phyloP scores from a whole-genome alignment of 1,140 invertebrate genomes.

The Hesperophylax magnus region DNA sequence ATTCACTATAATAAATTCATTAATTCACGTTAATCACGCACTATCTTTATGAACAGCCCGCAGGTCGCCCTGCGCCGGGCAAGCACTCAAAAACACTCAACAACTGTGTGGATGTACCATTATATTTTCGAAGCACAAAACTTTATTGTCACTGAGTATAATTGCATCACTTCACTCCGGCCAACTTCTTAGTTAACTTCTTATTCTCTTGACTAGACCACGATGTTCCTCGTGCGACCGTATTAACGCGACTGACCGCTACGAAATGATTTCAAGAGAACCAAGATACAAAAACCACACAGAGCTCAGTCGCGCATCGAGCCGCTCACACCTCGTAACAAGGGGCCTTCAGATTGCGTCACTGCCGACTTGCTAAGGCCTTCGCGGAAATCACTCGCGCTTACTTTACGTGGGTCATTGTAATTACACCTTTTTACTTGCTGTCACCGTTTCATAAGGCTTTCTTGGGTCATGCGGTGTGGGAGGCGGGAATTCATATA shows the following conservation, averaged over 20 bases:
- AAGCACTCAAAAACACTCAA: conserved; percentile 14
- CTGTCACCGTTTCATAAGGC: neutral
- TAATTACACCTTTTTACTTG: conserved; percentile 13
- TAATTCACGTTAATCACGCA: conserved; percentile 47
- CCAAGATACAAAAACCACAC: neutral
- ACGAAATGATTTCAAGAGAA: neutral
- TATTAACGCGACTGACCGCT: conserved; percentile 47
- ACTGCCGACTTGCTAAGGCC: conserved; percentile 1
- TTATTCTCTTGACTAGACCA: conserved; percentile 3
- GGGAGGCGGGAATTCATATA: conserved; percentile 19
- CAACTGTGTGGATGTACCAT: conserved; percentile 13
- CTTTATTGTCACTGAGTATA: conserved; percentile 36
- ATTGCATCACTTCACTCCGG: conserved; percentile 43
- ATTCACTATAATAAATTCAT: conserved; percentile 39
- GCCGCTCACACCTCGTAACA: conserved; percentile 6
- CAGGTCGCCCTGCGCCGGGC: neutral
- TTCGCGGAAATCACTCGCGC: conserved; percentile 16
- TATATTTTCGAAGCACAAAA: conserved; percentile 32
- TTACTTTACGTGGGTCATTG: neutral
- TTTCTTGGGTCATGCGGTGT: neutral
- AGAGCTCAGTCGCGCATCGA: neutral
- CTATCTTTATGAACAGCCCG: conserved; percentile 8
- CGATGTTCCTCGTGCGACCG: conserved; percentile 35
- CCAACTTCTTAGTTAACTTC: conserved; percentile 1
- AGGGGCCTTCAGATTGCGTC: neutral